Conservation (phyloP, 2,797 vertebrate genomes). For the Sebastes itinus region DNA sequence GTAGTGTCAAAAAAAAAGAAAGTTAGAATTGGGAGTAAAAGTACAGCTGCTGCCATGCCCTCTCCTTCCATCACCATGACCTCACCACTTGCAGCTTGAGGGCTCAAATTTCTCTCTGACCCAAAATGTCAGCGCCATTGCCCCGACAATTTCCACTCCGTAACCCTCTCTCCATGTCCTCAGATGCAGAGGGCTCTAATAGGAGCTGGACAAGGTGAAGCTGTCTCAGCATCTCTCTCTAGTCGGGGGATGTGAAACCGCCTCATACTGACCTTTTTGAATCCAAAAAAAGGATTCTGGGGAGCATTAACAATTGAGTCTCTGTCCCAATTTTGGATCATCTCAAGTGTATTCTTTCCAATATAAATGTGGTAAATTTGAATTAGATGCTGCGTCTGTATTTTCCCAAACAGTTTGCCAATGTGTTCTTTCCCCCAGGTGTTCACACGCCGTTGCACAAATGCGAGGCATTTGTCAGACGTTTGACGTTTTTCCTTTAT, state of each 20-base stretch:
- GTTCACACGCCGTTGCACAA: slow-evolving; percentile 7
- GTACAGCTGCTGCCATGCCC: slow-evolving; percentile 31
- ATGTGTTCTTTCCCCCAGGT: not conserved
- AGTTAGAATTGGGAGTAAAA: slow-evolving; percentile 42
- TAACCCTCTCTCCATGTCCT: slow-evolving; percentile 34
- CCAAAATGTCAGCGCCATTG: slow-evolving; percentile 45
- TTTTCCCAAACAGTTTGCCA: slow-evolving; percentile 3
- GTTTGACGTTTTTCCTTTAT: slow-evolving; percentile 3
- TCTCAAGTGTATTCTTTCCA: not conserved
- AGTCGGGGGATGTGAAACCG: slow-evolving; percentile 20
- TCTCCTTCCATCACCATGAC: slow-evolving; percentile 48
- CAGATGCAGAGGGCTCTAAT: slow-evolving; percentile 48
- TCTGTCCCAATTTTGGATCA: not conserved
- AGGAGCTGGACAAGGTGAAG: slow-evolving; percentile 27
- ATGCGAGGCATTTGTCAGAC: slow-evolving; percentile 3
- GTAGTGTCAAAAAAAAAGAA: slow-evolving; percentile 40
- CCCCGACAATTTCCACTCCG: slow-evolving; percentile 40
- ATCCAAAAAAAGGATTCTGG: not conserved
- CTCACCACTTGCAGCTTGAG: slow-evolving; percentile 45
- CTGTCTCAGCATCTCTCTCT: slow-evolving; percentile 32
- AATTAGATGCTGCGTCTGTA: slow-evolving; percentile 4
- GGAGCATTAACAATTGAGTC: not conserved
- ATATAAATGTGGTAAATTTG: not conserved
- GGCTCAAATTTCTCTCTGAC: slow-evolving; percentile 61
- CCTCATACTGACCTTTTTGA: slow-evolving; percentile 23